These are phyloP conservation scores for Porites evermanni DNA, from an alignment of 92 coral and sea anemone species.

Conservation along the genomic window DNA sequence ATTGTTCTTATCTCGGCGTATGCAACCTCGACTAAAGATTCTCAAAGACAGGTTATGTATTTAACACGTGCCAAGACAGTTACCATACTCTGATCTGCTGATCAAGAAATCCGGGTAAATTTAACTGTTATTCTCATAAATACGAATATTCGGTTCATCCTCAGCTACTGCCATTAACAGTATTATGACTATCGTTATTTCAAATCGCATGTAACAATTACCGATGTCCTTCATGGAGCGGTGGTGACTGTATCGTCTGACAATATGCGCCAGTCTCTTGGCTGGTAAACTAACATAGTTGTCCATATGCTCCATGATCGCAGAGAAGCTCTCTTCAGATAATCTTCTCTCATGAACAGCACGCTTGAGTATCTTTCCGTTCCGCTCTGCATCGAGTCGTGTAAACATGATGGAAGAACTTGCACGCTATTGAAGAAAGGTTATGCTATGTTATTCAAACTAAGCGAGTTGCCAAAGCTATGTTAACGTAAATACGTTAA, in stretches of 20 bases:
- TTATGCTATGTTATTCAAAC: background rate
- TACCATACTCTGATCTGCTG: background rate
- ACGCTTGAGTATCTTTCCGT: conserved; percentile 93
- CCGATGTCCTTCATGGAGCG: conserved; percentile 95
- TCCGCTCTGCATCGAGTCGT: conserved; percentile 95
- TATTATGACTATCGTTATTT: background rate
- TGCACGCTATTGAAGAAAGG: conserved; percentile 64
- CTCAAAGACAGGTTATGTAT: too few relatives aligned
- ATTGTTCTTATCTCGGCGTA: too few relatives aligned
- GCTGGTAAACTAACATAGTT: conserved; percentile 90
- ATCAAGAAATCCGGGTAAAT: too few relatives aligned
- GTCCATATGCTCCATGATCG: conserved; percentile 76
- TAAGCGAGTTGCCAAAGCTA: background rate
- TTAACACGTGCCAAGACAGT: too few relatives aligned
- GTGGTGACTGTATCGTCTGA: conserved; percentile 91
- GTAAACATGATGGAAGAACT: conserved; percentile 94
- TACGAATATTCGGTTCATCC: too few relatives aligned
- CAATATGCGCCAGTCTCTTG: conserved; percentile 81
- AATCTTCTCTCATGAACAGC: conserved; percentile 85
- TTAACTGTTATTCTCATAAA: too few relatives aligned
- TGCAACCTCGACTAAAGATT: too few relatives aligned
- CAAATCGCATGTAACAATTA: conserved; percentile 8
- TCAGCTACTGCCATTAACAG: background rate
- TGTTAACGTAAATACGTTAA: background rate
- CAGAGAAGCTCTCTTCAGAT: conserved; percentile 69